Percentiles rank a stretch among this genome's conserved stretches.
Conservation (phyloP, 1,140 invertebrate genomes). For the Lanistes nyassanus region DNA sequence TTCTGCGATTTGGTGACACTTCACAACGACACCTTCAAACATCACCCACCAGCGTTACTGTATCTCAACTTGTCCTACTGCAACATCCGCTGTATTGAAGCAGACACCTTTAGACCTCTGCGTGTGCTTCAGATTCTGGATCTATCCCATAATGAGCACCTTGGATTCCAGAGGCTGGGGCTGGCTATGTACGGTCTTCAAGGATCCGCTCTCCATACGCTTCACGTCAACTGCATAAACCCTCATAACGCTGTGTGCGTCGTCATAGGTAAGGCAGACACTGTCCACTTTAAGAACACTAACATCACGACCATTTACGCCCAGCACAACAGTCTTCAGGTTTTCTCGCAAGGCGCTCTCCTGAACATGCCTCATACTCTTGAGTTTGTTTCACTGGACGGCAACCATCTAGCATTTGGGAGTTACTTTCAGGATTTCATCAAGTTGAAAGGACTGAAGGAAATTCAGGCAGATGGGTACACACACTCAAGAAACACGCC, state of each 20-base stretch:
- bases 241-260: slow-evolving; percentile 17
- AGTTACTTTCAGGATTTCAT: slow-evolving; percentile 8
- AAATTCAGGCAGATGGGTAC: slow-evolving; percentile 1
- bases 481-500: not conserved
- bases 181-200: slow-evolving; percentile 29
- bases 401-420: slow-evolving; percentile 5
- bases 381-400: not conserved
- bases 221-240: slow-evolving; percentile 17
- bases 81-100: slow-evolving; percentile 24
- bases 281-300: slow-evolving; percentile 29
- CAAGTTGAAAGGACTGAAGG: not conserved
- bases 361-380: slow-evolving; percentile 16
- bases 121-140: slow-evolving; percentile 22
- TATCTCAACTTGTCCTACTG: slow-evolving; percentile 31
- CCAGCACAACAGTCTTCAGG: slow-evolving; percentile 2
- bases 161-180: slow-evolving; percentile 19
- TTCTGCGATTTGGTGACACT: not conserved
- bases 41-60: slow-evolving; percentile 10
- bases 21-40: slow-evolving; percentile 4
- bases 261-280: not conserved
- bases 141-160: slow-evolving; percentile 23
- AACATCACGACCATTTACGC: slow-evolving; percentile 9
- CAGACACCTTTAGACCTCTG: slow-evolving; percentile 16
- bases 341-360: slow-evolving; percentile 11
- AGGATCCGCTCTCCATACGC: slow-evolving; percentile 12